Evolutionary conservation across 2,888 invertebrate genomes (phyloP), one percentile per base, ranked within the genome.

Genomic region (Troilus luridus): DNA sequence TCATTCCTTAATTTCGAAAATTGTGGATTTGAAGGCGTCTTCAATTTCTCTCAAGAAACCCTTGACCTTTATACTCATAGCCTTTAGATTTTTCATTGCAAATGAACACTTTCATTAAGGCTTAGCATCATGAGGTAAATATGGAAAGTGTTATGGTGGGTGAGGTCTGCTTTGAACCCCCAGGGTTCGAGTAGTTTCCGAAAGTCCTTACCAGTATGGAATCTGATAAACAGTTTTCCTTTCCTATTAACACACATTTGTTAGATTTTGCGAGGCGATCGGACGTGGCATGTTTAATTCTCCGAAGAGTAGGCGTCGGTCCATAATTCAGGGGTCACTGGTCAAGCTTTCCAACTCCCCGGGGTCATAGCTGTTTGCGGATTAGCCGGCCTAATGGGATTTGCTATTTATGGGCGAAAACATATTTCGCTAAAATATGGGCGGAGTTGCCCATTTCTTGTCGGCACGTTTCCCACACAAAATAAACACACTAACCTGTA

Each of bases 281-380:
- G 41, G 41, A 77, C 72, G 72, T 77, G 72, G 72, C 72, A 77
- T 77, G 27, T 77, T 77, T 77, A 77, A 77, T 77, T 77, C 72
- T 14, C 17, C 21, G 72, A 77, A 77, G 72, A 77, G 72, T 77
- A 77, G 72, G 72, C 72, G 72, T 77, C 72, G 27, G 27, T 19
- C 27, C 72, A 77, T 77, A 77, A 27, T 7, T 77, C 72, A 41
- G 72, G 19, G 72, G 72, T 77, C 72, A 27, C 27, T 77, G 72
- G 72, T 77, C 72, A 77, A 77, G 72, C 72, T 77, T 77, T 77
- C 72, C 72, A 77, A 77, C 72, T 41, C 72, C 6, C 1, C 41
- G 9, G 41, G 72, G 72, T 77, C 72, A 77, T 17, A 17, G 41
- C 72, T 77, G 27, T 77, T 77, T 77, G 72, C 72, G 27, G 19